Percentiles rank a stretch among this genome's conserved stretches.
These are phyloP conservation scores for Liparis tanakae DNA, from an alignment of 2,797 vertebrate genomes.

Conservation along the genomic window DNA sequence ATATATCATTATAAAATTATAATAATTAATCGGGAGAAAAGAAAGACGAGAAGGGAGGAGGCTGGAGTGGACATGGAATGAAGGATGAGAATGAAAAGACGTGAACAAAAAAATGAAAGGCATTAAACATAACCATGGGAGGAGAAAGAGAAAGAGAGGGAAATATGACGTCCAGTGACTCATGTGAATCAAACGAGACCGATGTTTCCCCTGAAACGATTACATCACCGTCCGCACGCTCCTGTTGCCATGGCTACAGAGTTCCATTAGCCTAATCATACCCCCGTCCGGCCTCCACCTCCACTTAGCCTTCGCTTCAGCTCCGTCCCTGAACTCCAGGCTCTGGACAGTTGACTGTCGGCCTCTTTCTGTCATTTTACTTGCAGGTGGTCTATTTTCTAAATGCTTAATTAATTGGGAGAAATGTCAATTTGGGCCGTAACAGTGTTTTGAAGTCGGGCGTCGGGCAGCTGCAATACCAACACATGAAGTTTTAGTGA, in stretches of 20 bases:
- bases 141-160: background rate
- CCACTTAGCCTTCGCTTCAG: slow-evolving; percentile 37
- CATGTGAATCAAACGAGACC: slow-evolving; percentile 32
- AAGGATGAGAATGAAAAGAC: background rate
- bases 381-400: background rate
- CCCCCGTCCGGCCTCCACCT: slow-evolving; percentile 53
- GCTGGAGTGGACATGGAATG: background rate
- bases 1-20: no score
- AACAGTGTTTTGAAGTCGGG: no score
- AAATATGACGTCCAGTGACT: slow-evolving; percentile 7
- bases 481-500: background rate
- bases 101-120: background rate
- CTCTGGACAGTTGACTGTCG: background rate
- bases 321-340: slow-evolving; percentile 21
- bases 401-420: background rate
- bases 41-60: background rate
- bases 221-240: slow-evolving; percentile 67
- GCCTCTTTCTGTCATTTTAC: slow-evolving; percentile 7
- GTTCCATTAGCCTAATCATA: slow-evolving; percentile 64
- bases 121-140: background rate
- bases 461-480: background rate
- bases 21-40: background rate
- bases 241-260: slow-evolving; percentile 72
- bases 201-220: slow-evolving; percentile 53
- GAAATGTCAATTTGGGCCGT: no score